Base-by-base conservation (phyloP, 2,113 vertebrate species). In the Serinus canaria region DNA sequence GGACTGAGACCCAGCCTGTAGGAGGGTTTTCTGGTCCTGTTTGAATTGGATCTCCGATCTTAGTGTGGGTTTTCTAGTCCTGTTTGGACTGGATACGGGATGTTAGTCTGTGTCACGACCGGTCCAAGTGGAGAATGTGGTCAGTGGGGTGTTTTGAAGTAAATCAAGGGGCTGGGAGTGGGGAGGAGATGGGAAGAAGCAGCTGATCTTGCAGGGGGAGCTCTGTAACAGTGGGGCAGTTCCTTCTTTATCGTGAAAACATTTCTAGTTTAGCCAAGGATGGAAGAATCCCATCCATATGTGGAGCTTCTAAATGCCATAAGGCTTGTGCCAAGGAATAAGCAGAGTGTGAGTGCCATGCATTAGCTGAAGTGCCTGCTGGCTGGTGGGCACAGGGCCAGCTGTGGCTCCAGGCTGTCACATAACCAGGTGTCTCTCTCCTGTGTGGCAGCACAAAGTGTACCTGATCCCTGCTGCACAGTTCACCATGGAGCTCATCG, bases 401-500 rank as follows among this genome's bases (percentile, higher is more conserved):
- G 63, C 75, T n/a, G 69, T 30, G 23, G 56, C 62, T 75, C 3
- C 81, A 4, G 46, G 19, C 47, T 86, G 52, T n/a, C 17, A 1
- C 11, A 3, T 95, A 84, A 97, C 68, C 1, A 4, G 22, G 30
- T 1, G 0, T 78, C 41, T 96, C 52, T 92, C 21, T 35, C 41
- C 13, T 1, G 0, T 39, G 52, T n/a, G 83, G 3, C 96, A 99
- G 99, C 97, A 99, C 94, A 98, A 99, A 37, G 94, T 98, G 33
- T 98, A 97, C 89, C 97, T 99, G 89, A 87, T 99, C 20, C 99
- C 98, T 2, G 79, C 86, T 81, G 98, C 97, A 5, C 96, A 97
- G 56, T 99, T 99, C 95, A 98, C 97, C 59, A 52, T 98, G 95
- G 99, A 99, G 96, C 98, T 98, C 7, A 86, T 99, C 5, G 97